Percentiles rank a stretch among this genome's conserved stretches.
Conservation (phyloP, 2,888 invertebrate species). For the Xestia xanthographa region DNA sequence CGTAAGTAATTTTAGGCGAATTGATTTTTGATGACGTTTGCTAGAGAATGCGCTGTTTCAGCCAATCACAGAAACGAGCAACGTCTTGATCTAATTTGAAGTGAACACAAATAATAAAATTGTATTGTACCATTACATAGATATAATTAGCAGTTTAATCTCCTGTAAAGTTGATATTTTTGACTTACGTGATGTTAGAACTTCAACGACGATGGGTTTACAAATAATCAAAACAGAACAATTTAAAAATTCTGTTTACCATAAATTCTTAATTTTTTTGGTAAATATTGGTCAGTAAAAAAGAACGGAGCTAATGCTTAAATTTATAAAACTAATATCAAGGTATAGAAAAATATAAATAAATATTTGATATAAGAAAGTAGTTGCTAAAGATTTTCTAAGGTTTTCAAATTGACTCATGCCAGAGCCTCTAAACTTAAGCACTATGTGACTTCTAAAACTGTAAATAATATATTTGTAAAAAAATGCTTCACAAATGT, state of each 20-base stretch:
- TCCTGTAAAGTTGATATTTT: too few species aligned
- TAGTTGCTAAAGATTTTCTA: constrained; percentile 26
- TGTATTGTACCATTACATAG: too few species aligned
- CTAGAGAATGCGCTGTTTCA: too few species aligned
- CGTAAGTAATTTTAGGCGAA: too few species aligned
- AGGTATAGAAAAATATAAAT: background rate
- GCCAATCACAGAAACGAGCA: too few species aligned
- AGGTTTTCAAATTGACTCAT: constrained; percentile 25
- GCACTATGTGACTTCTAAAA: constrained; percentile 42
- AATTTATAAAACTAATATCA: background rate
- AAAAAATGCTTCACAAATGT: constrained; percentile 19
- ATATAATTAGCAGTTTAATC: too few species aligned
- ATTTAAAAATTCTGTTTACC: background rate
- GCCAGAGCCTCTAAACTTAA: constrained; percentile 28
- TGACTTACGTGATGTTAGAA: too few species aligned
- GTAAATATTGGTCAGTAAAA: background rate
- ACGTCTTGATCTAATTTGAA: too few species aligned
- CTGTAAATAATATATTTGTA: constrained; percentile 40
- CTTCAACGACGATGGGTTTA: too few species aligned
- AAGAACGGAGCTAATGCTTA: background rate
- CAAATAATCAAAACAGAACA: constrained; percentile 6
- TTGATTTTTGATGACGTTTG: too few species aligned
- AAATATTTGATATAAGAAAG: constrained; percentile 1
- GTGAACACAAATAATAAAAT: too few species aligned
- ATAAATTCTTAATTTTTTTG: background rate